Evolutionary conservation across 2,113 vertebrate species (phyloP).

Genomic region (Gnathonemus echidnorhynchus): DNA sequence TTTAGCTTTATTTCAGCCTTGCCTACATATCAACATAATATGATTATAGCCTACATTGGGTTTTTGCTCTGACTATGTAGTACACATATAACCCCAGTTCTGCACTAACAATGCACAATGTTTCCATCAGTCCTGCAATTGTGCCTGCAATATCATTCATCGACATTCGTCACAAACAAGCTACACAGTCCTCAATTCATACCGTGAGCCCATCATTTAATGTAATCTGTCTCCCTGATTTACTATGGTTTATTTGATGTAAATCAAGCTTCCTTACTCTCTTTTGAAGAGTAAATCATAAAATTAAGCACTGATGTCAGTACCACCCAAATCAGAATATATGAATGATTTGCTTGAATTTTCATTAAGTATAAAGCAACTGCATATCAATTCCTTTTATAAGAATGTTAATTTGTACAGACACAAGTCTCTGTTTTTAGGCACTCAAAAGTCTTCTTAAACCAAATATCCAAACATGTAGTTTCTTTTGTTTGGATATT

Average conservation of each 20-base stretch:
- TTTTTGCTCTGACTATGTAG: background rate
- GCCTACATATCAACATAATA: background rate
- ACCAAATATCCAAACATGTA: background rate
- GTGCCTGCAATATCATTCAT: background rate
- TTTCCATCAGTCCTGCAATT: background rate
- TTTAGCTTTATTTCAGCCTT: background rate
- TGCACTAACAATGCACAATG: background rate
- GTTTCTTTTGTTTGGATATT: background rate
- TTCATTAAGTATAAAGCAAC: background rate
- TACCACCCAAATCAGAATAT: background rate
- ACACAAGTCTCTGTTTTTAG: background rate
- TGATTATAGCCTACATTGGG: background rate
- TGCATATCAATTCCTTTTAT: background rate
- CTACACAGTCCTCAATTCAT: background rate
- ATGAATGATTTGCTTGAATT: background rate
- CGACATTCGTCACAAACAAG: background rate
- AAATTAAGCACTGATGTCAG: background rate
- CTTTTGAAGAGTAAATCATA: background rate
- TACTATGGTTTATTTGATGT: background rate
- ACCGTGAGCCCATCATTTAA: background rate
- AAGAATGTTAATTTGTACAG: background rate
- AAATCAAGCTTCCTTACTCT: background rate
- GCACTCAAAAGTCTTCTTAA: background rate
- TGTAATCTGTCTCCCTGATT: background rate
- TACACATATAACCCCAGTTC: background rate